A percentile compares a stretch with the other conserved stretches of the same genome.
Conservation (phyloP, 2,888 invertebrate genomes). For the Andricus quercusramuli region DNA sequence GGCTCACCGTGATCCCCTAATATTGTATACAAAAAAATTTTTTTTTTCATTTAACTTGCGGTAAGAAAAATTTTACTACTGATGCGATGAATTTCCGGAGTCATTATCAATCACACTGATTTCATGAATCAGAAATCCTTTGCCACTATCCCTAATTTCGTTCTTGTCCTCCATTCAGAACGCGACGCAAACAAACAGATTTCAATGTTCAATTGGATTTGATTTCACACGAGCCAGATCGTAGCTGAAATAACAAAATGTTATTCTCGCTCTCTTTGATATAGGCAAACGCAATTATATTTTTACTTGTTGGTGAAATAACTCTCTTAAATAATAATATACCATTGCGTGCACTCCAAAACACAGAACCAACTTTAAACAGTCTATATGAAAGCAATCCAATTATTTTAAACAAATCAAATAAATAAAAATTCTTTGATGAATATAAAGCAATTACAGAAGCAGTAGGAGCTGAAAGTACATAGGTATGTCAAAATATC, state of each 20-base stretch:
- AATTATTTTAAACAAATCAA: too few relatives aligned
- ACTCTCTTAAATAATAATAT: neutral
- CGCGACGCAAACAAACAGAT: conserved; percentile 27
- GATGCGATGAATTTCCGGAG: neutral
- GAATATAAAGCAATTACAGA: too few relatives aligned
- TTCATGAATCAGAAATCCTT: conserved; percentile 30
- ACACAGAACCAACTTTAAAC: too few relatives aligned
- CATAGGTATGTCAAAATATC: too few relatives aligned
- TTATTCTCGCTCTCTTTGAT: neutral
- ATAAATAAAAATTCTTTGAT: too few relatives aligned
- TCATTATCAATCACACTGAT: conserved; percentile 28
- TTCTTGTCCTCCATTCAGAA: conserved; percentile 21
- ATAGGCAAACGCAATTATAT: neutral
- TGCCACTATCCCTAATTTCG: conserved; percentile 7
- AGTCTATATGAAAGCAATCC: too few relatives aligned
- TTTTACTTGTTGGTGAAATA: neutral
- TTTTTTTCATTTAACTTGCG: too few relatives aligned
- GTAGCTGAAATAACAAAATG: conserved; percentile 6
- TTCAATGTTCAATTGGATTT: conserved; percentile 10
- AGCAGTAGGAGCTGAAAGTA: too few relatives aligned
- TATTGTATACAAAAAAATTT: too few relatives aligned
- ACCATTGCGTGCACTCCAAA: neutral
- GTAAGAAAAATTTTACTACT: neutral
- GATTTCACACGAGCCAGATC: conserved; percentile 30
- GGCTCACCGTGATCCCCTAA: too few relatives aligned